Conservation (phyloP, 2,888 invertebrate genomes). For the Drosophila phalerata region DNA sequence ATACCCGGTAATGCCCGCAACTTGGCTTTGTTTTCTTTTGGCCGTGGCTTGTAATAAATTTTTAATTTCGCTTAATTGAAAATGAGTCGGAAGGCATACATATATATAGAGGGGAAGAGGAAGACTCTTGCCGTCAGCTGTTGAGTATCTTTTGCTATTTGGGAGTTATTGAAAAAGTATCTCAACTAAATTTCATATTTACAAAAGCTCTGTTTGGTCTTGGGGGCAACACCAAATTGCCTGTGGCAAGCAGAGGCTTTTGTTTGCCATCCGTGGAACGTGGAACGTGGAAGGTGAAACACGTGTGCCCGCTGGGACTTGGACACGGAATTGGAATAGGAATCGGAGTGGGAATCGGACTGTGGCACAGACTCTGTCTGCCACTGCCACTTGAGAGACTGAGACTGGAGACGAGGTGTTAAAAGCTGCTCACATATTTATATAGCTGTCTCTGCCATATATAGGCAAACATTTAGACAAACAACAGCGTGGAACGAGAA, state of each 20-base stretch:
- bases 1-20: conserved; percentile 26
- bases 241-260: conserved; percentile 6
- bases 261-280: conserved; percentile 13
- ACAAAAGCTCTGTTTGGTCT: conserved; percentile 18
- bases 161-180: conserved; percentile 48
- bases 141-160: conserved; percentile 23
- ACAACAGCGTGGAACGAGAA: conserved; percentile 39
- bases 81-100: conserved; percentile 51
- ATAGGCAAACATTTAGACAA: conserved; percentile 77
- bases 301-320: conserved; percentile 24
- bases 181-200: conserved; percentile 44
- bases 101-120: conserved; percentile 14
- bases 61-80: conserved; percentile 82
- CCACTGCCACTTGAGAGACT: conserved; percentile 23
- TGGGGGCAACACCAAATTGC: conserved; percentile 14
- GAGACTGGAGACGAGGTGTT: conserved; percentile 62
- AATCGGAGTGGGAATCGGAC: neutral
- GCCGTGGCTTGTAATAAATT: conserved; percentile 73
- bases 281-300: conserved; percentile 10
- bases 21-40: conserved; percentile 71
- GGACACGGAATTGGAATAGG: neutral
- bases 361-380: conserved; percentile 8
- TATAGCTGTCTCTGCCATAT: conserved; percentile 74
- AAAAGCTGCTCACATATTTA: conserved; percentile 79
- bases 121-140: neutral